These are phyloP conservation scores for Lithophane leautieri DNA, from an alignment of 2,888 invertebrate genomes.

Conservation along the genomic window DNA sequence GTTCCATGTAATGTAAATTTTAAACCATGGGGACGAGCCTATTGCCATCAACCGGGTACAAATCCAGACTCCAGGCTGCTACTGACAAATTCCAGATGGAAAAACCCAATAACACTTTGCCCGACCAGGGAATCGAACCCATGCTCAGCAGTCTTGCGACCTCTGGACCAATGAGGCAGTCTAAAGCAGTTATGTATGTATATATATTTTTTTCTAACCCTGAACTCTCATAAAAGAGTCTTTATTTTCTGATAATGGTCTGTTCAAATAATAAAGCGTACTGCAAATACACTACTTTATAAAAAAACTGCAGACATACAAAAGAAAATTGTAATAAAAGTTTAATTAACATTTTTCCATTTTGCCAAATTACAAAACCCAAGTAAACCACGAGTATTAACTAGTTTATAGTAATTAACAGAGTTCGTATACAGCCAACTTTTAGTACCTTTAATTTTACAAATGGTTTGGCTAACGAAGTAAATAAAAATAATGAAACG, in stretches of 20 bases:
- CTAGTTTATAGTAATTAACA: constrained; percentile 25
- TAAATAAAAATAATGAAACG: constrained; percentile 16
- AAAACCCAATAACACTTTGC: no score
- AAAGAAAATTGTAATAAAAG: constrained; percentile 8
- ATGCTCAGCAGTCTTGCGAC: no score
- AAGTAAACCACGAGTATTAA: background rate
- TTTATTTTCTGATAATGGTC: background rate
- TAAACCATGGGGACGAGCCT: no score
- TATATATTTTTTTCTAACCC: background rate
- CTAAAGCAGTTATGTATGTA: no score
- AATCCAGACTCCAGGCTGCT: no score
- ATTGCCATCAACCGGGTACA: no score
- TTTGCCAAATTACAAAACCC: constrained; percentile 24
- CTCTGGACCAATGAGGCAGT: no score
- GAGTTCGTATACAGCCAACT: constrained; percentile 9
- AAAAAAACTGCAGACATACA: background rate
- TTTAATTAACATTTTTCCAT: constrained; percentile 11
- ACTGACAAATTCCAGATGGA: no score
- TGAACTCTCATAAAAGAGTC: background rate
- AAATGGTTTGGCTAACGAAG: constrained; percentile 28
- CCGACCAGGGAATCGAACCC: no score
- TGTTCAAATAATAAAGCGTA: background rate
- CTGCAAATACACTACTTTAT: no score
- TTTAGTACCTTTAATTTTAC: constrained; percentile 39
- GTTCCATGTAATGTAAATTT: no score